Base-by-base conservation (phyloP, 1,140 invertebrate genomes). In the Nasonia vitripennis region DNA sequence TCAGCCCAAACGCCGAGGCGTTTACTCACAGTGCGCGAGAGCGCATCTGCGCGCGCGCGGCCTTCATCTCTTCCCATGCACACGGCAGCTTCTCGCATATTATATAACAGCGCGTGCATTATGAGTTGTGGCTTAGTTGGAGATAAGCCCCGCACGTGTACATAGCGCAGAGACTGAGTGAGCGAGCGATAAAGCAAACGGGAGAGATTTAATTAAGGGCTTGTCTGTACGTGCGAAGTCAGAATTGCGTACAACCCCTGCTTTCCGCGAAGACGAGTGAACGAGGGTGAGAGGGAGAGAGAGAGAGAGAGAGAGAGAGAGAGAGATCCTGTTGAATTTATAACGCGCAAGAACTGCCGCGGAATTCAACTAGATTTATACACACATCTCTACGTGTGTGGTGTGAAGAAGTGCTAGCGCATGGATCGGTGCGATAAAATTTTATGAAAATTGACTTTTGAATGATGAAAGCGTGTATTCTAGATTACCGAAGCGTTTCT, bases 181-280 rank as follows among this genome's bases (percentile, higher is more conserved):
- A 71, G 55, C 70, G 62, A 62, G 67, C 62, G 79, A 51, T 45
- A 70, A 71, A 71, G 67, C 67, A 51, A 48, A 71, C 37, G 79
- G 37, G 67, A 48, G 62, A 71, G 62, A 74, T 75, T 75, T 82
- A 82, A 82, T 74, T 82, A 74, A 74, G 45, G 45, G 31, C 81
- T 9, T 48, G 68, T 81, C 27, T 23, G 48, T 12, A 31, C 20
- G 27, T 74, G 81, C 34, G 70, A 74, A 75, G 48, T 82, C 48
- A 37, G 67, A 79, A 67, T 78, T 67, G 34, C 48, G 37, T 45
- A 67, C n/a, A 70, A 48, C 62, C n/a, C n/a, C 9, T 73, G 6
- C 20, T n/a, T 62, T 62, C 55, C 3, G 68, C 12, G 45, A 73
- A 73, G 68, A 81, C 41, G 17, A n/a, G 55, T 5, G 55, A n/a